Evolutionary conservation across 2,888 invertebrate species (phyloP), one percentile per base, ranked within the genome.

Genomic region (Caenorhabditis sp.): DNA sequence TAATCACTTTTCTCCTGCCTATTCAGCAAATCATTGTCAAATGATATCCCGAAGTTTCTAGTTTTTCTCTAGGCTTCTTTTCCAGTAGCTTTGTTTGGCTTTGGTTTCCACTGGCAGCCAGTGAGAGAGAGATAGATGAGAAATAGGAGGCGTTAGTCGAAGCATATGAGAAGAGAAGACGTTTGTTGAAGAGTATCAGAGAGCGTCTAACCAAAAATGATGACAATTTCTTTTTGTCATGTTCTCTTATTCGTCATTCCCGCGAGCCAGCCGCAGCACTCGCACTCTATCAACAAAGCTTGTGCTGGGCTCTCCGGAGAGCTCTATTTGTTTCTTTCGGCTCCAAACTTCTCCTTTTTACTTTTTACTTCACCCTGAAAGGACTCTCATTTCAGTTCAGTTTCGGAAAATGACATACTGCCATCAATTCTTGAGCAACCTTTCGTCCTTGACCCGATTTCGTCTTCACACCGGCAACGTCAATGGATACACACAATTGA

Each of bases 401-500:
- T 49, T 70, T 31, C 54, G 31, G 12, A 58, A 22, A 24, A 80
- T 79, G 79, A 80, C 83, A 64, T 64, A 70, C 49, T 84, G 85
- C 59, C 74, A 76, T 16, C 63, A 72, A 66, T 86, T 85, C 63
- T 74, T 87, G 56, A 83, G 85, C 54, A 86, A 84, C 28, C 66
- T 87, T 44, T 59, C 77, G 12, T 68, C 76, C 35, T 70, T 89
- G 64, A 82, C 85, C 19, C 75, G 85, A 8, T 91, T 91, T 75
- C 89, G 90, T 12, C 85, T 92, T 24, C 90, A 92, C 85, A 92
- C 92, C 22, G 92, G 92, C 28, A 92, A 92, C 82, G 89, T 92
- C 81, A 92, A 91, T 84, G 87, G 88, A 35, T 92, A 91, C 84
- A 87, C 86, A 22, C 91, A 91, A 69, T 82, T 92, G 80, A 92